Percentiles rank a stretch among this genome's conserved stretches.
These are phyloP conservation scores for Bellardia bayeri DNA, from an alignment of 2,888 invertebrate genomes.

Conservation along the genomic window DNA sequence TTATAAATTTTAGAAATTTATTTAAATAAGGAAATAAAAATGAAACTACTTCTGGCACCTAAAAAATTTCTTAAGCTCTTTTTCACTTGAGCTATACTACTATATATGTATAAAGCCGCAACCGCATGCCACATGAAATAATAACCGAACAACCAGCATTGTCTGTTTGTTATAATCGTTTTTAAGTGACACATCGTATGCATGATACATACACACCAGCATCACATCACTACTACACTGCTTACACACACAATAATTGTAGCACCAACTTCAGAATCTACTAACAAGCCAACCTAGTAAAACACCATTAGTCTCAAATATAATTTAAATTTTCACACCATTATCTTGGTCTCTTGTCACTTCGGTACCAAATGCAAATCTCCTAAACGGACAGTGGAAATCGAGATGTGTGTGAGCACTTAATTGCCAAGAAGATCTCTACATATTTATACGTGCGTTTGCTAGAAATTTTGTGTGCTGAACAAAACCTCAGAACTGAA, in stretches of 20 bases:
- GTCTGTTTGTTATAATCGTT: slow-evolving; percentile 52
- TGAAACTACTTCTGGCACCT: too few species aligned
- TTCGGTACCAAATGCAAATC: not conserved
- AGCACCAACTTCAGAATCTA: not conserved
- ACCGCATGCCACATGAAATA: slow-evolving; percentile 4
- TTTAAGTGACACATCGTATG: slow-evolving; percentile 39
- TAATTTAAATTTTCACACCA: slow-evolving; percentile 59
- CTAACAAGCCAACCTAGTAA: not conserved
- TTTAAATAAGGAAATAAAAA: too few species aligned
- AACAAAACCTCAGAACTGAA: slow-evolving; percentile 11
- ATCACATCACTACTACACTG: not conserved
- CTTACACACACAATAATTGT: slow-evolving; percentile 7
- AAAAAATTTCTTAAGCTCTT: not conserved
- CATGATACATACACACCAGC: not conserved
- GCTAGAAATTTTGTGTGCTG: not conserved
- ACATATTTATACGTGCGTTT: not conserved
- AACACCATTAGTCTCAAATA: slow-evolving; percentile 23
- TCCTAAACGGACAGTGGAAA: slow-evolving; percentile 22
- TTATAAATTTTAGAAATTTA: not conserved
- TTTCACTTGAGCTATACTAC: not conserved
- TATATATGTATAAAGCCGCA: not conserved
- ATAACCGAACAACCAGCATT: slow-evolving; percentile 31
- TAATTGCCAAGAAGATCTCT: slow-evolving; percentile 51
- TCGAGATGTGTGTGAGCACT: slow-evolving; percentile 17
- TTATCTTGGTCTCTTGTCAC: slow-evolving; percentile 20